These are phyloP conservation scores for Coregonus sp. DNA, from an alignment of 2,797 vertebrate species.

Conservation along the genomic window DNA sequence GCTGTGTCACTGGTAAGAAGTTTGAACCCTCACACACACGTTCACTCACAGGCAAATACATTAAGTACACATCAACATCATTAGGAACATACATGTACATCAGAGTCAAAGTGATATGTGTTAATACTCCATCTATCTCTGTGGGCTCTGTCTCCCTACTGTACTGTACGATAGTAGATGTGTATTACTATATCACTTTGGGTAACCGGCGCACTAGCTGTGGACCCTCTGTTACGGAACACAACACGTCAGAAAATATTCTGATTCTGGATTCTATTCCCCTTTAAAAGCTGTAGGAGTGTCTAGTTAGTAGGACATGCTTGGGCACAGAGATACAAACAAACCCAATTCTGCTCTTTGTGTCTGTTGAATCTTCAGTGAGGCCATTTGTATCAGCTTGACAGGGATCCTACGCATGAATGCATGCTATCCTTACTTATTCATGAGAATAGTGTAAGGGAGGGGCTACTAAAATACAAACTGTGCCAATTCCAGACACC, in stretches of 20 bases:
- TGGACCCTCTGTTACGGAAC: slow-evolving; percentile 67
- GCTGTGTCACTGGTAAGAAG: slow-evolving; percentile 40
- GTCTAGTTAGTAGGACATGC: not conserved
- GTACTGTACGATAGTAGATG: slow-evolving; percentile 83
- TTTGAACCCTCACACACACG: slow-evolving; percentile 73
- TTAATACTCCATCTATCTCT: slow-evolving; percentile 93
- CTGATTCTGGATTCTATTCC: not conserved
- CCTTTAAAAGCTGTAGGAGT: not conserved
- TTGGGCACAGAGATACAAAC: no score
- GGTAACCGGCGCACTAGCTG: slow-evolving; percentile 91
- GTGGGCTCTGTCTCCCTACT: slow-evolving; percentile 62
- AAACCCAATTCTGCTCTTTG: no score
- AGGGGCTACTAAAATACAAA: no score
- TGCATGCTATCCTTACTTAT: not conserved
- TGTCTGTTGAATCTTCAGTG: no score
- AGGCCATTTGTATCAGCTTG: not conserved
- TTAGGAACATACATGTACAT: slow-evolving; percentile 60
- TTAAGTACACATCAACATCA: slow-evolving; percentile 46
- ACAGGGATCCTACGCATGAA: not conserved
- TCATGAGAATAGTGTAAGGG: no score
- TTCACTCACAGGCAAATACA: slow-evolving; percentile 59
- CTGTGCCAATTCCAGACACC: no score
- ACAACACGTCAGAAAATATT: not conserved
- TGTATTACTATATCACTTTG: slow-evolving; percentile 98
- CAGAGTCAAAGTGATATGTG: slow-evolving; percentile 91